A percentile compares a stretch with the other conserved stretches of the same genome.
Evolutionary conservation across 2,888 invertebrate species (phyloP).

Genomic region (Gari tellinella): DNA sequence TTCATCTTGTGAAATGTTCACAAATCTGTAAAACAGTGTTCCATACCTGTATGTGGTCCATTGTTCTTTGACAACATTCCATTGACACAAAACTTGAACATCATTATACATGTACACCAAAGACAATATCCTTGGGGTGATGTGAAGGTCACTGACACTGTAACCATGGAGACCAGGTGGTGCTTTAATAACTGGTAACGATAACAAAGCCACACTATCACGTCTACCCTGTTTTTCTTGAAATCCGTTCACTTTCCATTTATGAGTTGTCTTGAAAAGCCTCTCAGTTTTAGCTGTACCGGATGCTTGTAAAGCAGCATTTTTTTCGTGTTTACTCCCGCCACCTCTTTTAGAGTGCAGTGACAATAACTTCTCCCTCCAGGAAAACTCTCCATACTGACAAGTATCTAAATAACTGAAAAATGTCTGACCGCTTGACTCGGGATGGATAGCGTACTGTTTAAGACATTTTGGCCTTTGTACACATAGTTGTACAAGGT

Average conservation of each 20-base stretch:
- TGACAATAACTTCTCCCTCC: slow-evolving; percentile 59
- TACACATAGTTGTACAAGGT: slow-evolving; percentile 5
- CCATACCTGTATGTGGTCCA: slow-evolving; percentile 56
- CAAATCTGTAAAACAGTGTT: no score
- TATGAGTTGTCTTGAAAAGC: background rate
- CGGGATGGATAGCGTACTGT: no score
- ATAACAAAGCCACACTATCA: background rate
- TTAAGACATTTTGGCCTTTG: no score
- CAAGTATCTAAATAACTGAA: slow-evolving; percentile 32
- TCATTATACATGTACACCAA: slow-evolving; percentile 51
- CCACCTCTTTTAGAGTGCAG: slow-evolving; percentile 26
- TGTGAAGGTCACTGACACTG: slow-evolving; percentile 37
- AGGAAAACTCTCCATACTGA: slow-evolving; percentile 61
- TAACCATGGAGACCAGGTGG: slow-evolving; percentile 46
- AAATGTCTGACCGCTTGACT: no score
- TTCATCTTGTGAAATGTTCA: no score
- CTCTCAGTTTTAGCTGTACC: background rate
- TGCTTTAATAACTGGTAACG: slow-evolving; percentile 8
- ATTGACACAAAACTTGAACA: slow-evolving; percentile 41
- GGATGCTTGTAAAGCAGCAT: no score
- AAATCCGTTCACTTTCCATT: slow-evolving; percentile 49
- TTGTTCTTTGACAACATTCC: slow-evolving; percentile 25
- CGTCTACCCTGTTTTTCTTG: slow-evolving; percentile 1
- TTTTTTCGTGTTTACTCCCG: no score
- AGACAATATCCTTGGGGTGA: slow-evolving; percentile 24